A percentile compares a stretch with the other conserved stretches of the same genome.
Conservation (phyloP, 2,113 vertebrate genomes). For the Oceanites oceanicus region DNA sequence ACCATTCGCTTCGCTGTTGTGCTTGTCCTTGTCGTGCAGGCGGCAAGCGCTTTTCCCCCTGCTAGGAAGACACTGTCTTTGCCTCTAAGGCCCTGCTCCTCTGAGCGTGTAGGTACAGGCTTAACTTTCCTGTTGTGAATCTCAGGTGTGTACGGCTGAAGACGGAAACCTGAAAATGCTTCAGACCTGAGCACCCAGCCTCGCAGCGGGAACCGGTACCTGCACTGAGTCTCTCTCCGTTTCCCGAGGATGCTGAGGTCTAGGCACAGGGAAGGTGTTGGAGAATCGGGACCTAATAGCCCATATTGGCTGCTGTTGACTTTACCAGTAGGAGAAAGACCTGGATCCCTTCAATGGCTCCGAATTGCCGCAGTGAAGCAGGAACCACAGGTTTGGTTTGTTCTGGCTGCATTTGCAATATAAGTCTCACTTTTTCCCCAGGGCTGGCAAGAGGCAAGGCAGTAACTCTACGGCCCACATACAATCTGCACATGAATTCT, state of each 20-base stretch:
- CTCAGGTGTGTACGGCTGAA: background rate
- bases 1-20: background rate
- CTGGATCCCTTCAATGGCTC: background rate
- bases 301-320: background rate
- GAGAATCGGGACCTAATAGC: background rate
- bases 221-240: accelerated
- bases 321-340: background rate
- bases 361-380: background rate
- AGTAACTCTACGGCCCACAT: background rate
- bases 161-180: background rate
- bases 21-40: accelerated
- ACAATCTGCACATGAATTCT: background rate
- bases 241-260: background rate
- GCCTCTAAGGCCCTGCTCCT: background rate
- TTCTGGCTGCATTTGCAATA: background rate
- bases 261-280: background rate
- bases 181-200: background rate
- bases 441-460: background rate
- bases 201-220: background rate
- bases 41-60: background rate
- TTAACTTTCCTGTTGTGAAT: background rate
- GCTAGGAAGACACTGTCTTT: background rate
- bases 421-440: background rate
- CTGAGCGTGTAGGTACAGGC: slow-evolving; percentile 31
- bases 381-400: slow-evolving; percentile 10